These are phyloP conservation scores for Spodoptera frugiperda DNA, from an alignment of 1,140 invertebrate species.

Conservation along the genomic window DNA sequence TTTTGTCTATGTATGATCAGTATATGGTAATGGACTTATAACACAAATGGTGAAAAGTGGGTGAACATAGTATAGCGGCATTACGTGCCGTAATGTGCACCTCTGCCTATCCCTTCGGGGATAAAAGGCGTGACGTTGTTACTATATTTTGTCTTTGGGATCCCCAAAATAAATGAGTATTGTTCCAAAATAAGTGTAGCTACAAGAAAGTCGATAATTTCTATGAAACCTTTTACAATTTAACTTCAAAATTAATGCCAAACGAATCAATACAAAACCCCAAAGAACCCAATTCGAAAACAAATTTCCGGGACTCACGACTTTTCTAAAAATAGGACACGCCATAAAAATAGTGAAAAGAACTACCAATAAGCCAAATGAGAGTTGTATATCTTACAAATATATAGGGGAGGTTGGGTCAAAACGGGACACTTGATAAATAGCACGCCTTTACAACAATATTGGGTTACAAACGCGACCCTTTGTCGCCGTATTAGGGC, in stretches of 20 bases:
- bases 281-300: neutral
- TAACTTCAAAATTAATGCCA: too few species aligned
- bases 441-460: constrained; percentile 56
- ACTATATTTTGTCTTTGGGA: neutral
- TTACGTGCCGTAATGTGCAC: too few species aligned
- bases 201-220: too few species aligned
- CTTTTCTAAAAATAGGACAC: neutral
- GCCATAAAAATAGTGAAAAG: constrained; percentile 1
- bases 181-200: neutral
- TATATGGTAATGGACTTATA: too few species aligned
- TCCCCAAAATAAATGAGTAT: neutral
- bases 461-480: constrained; percentile 66
- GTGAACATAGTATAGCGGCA: too few species aligned
- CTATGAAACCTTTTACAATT: too few species aligned
- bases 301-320: neutral
- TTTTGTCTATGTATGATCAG: too few species aligned
- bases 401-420: constrained; percentile 47
- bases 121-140: too few species aligned
- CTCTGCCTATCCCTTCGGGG: too few species aligned
- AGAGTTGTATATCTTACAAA: constrained; percentile 42
- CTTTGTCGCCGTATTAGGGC: constrained; percentile 61
- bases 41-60: too few species aligned
- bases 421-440: constrained; percentile 65
- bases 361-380: constrained; percentile 23
- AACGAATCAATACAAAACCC: too few species aligned